Evolutionary conservation across 2,113 vertebrate species (phyloP).

Genomic region (Amazona vittata): DNA sequence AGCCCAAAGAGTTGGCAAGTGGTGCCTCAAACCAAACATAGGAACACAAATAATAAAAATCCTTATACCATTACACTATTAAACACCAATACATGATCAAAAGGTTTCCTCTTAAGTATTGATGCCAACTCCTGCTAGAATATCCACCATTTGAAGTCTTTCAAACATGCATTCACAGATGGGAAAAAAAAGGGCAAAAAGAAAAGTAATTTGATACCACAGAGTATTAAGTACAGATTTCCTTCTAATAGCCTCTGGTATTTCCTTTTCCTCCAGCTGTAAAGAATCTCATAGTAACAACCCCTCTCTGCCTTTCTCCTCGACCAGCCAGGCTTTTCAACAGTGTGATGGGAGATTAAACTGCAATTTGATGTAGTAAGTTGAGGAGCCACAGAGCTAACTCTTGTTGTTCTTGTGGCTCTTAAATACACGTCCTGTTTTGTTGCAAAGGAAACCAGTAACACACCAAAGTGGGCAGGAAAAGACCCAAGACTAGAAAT

Average conservation of each 20-base stretch:
- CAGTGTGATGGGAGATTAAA: background rate
- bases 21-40: background rate
- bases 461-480: fast-evolving
- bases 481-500: background rate
- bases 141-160: background rate
- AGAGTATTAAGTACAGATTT: background rate
- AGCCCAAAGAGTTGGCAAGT: background rate
- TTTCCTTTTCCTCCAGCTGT: background rate
- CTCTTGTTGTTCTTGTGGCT: background rate
- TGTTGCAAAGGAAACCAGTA: background rate
- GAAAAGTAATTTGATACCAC: background rate
- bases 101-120: background rate
- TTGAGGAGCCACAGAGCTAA: background rate
- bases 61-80: background rate
- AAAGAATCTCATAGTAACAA: background rate
- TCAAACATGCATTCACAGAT: background rate
- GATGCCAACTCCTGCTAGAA: background rate
- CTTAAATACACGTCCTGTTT: background rate
- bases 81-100: background rate
- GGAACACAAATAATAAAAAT: background rate
- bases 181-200: background rate
- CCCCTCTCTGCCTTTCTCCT: background rate
- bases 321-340: background rate
- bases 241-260: background rate
- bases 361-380: background rate